A percentile compares a stretch with the other conserved stretches of the same genome.
Conservation (phyloP, 2,113 vertebrate genomes). For the Indri indri region DNA sequence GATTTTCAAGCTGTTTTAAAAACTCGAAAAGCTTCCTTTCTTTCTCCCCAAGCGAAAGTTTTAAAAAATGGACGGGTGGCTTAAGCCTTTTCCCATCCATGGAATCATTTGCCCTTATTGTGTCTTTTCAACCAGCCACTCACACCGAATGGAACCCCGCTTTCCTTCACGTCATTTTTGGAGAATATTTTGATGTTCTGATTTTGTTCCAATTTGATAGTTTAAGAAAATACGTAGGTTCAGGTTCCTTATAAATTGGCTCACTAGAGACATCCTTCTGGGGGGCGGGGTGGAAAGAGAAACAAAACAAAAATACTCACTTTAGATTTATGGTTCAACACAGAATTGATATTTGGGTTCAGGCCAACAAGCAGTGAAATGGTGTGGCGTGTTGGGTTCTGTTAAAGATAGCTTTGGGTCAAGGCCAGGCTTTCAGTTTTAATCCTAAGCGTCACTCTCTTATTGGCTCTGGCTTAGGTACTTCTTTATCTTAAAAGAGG, state of each 20-base stretch:
- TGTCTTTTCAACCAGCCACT: neutral
- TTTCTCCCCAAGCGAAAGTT: neutral
- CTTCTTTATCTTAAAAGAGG: constrained; percentile 30
- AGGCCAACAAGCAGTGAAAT: neutral
- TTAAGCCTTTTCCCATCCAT: neutral
- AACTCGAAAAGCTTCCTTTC: neutral
- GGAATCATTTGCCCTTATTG: neutral
- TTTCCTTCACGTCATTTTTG: neutral
- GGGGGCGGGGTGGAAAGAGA: neutral
- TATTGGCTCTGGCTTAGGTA: neutral
- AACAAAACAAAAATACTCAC: neutral
- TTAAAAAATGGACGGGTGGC: neutral
- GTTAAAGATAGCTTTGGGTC: neutral
- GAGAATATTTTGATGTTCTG: neutral
- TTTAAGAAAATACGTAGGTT: neutral
- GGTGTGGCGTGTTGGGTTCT: neutral
- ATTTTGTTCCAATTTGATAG: neutral
- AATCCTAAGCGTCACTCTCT: neutral
- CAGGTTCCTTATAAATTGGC: neutral
- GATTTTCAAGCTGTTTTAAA: neutral
- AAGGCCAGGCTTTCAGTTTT: neutral
- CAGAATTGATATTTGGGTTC: neutral
- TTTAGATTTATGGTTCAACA: neutral
- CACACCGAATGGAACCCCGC: neutral
- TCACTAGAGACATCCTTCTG: neutral